Evolutionary conservation across 2,797 vertebrate species (phyloP).

Genomic region (Pangasius mekongensis): DNA sequence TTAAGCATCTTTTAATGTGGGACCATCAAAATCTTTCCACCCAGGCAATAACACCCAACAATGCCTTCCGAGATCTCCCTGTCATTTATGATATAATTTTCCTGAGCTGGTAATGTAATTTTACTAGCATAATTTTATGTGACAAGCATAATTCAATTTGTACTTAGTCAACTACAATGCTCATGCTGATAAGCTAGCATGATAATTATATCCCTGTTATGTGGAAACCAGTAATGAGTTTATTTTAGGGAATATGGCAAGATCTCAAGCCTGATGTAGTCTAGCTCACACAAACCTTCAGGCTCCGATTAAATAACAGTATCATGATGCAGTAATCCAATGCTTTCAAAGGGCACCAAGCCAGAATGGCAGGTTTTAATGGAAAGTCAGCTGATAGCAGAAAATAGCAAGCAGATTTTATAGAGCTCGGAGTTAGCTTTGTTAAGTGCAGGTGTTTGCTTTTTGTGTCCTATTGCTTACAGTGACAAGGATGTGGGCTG

Average conservation of each 20-base stretch:
- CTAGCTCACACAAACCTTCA: not conserved
- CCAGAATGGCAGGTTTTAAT: not conserved
- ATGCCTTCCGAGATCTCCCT: not conserved
- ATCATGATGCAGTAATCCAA: constrained; percentile 19
- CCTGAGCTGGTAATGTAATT: not conserved
- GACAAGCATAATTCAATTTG: not conserved
- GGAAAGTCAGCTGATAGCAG: not conserved
- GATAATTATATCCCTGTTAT: constrained; percentile 26
- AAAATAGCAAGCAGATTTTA: not conserved
- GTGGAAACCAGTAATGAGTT: constrained; percentile 1
- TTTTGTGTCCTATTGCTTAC: not conserved
- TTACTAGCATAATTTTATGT: not conserved
- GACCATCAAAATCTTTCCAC: not conserved
- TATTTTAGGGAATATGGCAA: constrained; percentile 17
- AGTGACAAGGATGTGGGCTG: constrained; percentile 17
- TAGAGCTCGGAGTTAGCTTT: not conserved
- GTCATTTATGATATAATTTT: not conserved
- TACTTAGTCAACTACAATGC: not conserved
- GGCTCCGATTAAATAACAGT: constrained; percentile 24
- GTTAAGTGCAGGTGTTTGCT: constrained; percentile 5
- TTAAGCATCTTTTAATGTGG: constrained; percentile 9
- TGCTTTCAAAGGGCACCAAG: not conserved
- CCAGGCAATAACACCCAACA: not conserved
- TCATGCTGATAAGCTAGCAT: not conserved
- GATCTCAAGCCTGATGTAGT: constrained; percentile 8